phyloP scores from a whole-genome alignment of 2,888 invertebrate genomes.

The Anoplius nigerrimus region DNA sequence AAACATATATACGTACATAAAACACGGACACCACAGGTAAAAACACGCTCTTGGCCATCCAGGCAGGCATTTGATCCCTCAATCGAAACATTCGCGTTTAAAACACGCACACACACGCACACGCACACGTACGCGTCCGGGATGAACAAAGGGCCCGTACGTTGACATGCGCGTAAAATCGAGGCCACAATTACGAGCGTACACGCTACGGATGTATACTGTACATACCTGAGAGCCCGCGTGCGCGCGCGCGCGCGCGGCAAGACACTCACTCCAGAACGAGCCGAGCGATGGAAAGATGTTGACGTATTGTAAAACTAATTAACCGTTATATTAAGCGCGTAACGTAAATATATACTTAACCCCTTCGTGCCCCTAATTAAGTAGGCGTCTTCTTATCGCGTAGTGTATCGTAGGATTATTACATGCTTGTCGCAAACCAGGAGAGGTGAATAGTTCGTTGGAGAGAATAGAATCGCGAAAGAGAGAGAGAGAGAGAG shows the following conservation, averaged over 20 bases:
- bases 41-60: no score
- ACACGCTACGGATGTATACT: not conserved
- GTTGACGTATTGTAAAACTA: constrained; percentile 53
- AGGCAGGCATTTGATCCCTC: no score
- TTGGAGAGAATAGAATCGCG: not conserved
- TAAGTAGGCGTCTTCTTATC: constrained; percentile 51
- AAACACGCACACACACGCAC: no score
- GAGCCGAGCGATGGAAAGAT: constrained; percentile 41
- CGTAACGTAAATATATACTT: constrained; percentile 46
- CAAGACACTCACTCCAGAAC: constrained; percentile 36
- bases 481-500: constrained; percentile 8
- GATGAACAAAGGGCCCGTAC: no score
- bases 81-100: no score
- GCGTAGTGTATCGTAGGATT: constrained; percentile 53
- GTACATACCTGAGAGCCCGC: not conserved
- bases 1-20: constrained; percentile 18
- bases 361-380: constrained; percentile 50
- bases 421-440: constrained; percentile 50
- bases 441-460: constrained; percentile 16
- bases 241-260: not conserved
- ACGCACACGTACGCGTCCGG: no score
- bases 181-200: no score
- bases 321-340: constrained; percentile 54
- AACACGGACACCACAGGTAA: no score
- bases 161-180: no score